These are phyloP conservation scores for Scartelaos histophorus DNA, from an alignment of 2,113 vertebrate species.

Conservation along the genomic window DNA sequence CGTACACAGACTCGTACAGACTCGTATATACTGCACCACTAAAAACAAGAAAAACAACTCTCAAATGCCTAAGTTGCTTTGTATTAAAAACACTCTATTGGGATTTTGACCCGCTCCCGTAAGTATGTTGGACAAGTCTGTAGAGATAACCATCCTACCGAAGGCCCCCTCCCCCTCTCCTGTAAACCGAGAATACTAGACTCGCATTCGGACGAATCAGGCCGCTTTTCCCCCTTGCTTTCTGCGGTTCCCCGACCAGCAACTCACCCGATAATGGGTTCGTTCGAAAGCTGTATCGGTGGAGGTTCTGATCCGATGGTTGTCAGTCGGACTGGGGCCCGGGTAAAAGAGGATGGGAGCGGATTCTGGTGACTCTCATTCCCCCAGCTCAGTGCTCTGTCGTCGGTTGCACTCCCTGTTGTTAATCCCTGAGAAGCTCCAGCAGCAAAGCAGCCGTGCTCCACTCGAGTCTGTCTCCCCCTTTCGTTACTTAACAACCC, in stretches of 20 bases:
- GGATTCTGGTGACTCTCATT: conserved; percentile 82
- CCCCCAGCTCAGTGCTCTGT: conserved; percentile 67
- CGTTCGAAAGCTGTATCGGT: conserved; percentile 73
- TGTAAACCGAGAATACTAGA: conserved; percentile 72
- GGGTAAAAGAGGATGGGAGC: conserved; percentile 82
- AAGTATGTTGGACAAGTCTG: conserved; percentile 46
- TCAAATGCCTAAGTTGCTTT: conserved; percentile 2
- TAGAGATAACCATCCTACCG: conserved; percentile 53
- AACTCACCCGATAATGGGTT: conserved; percentile 81
- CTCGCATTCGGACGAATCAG: conserved; percentile 60
- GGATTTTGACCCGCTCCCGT: conserved; percentile 67
- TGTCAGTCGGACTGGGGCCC: conserved; percentile 77
- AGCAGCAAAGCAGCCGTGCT: conserved; percentile 53
- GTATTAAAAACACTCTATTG: conserved; percentile 10
- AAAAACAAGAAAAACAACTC: background rate
- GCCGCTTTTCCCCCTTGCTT: conserved; percentile 80
- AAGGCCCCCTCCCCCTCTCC: conserved; percentile 64
- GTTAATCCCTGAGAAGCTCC: conserved; percentile 67
- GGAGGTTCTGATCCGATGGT: conserved; percentile 81
- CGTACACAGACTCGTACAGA: conserved; percentile 21
- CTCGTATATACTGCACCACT: background rate
- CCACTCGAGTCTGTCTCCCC: conserved; percentile 53
- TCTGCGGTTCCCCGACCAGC: conserved; percentile 62
- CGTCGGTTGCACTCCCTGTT: conserved; percentile 68
- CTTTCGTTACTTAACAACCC: conserved; percentile 65